Percentiles rank a stretch among this genome's conserved stretches.
phyloP scores from a whole-genome alignment of 2,888 invertebrate genomes.

The Adelognathus sp. region DNA sequence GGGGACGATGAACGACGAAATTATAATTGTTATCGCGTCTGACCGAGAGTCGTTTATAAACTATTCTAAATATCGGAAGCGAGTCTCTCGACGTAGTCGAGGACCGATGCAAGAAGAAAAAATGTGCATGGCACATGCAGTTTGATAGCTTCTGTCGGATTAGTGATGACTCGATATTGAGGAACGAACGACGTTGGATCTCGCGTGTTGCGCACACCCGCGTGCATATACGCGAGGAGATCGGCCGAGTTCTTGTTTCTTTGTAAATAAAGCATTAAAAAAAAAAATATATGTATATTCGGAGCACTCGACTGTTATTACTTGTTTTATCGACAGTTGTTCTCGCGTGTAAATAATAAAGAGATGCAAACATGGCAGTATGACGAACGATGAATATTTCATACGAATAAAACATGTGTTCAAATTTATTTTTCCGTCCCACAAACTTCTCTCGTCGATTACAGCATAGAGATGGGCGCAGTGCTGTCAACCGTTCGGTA shows the following conservation, averaged over 20 bases:
- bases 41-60: slow-evolving; percentile 16
- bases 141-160: slow-evolving; percentile 46
- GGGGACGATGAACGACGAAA: background rate
- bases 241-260: background rate
- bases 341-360: slow-evolving; percentile 49
- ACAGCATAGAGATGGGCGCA: too few species aligned
- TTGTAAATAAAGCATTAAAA: slow-evolving; percentile 48
- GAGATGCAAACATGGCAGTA: slow-evolving; percentile 35
- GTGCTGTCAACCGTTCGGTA: too few species aligned
- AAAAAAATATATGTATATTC: too few species aligned
- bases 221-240: background rate
- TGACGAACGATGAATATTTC: slow-evolving; percentile 46
- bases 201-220: slow-evolving; percentile 10
- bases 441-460: background rate
- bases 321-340: slow-evolving; percentile 44
- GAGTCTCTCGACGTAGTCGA: background rate
- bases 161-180: slow-evolving; percentile 25
- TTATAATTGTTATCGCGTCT: slow-evolving; percentile 20
- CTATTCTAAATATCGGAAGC: slow-evolving; percentile 18
- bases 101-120: background rate
- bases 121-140: slow-evolving; percentile 24
- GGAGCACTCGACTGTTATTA: slow-evolving; percentile 41
- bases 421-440: background rate
- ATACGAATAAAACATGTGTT: slow-evolving; percentile 19
- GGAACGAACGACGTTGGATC: slow-evolving; percentile 1